Conservation (phyloP, 2,797 vertebrate species). For the Rhynchotus rufescens region DNA sequence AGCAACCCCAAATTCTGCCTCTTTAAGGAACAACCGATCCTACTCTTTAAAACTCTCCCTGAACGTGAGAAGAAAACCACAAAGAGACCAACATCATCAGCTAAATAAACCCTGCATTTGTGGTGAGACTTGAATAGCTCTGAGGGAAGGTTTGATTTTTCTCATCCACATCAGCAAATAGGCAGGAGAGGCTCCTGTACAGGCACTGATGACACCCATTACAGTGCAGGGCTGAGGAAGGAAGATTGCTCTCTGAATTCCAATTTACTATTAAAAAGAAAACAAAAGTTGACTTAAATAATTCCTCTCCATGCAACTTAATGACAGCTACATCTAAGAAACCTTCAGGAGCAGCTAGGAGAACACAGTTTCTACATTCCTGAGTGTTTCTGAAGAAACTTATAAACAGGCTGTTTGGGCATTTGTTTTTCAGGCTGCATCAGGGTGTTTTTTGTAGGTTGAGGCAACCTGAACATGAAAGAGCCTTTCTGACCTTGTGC, state of each 20-base stretch:
- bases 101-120: not conserved
- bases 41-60: not conserved
- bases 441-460: not conserved
- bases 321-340: not conserved
- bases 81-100: not conserved
- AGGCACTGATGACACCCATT: accelerated
- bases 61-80: accelerated
- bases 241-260: not conserved
- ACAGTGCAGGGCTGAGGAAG: accelerated
- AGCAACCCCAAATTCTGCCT: not conserved
- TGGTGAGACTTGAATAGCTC: not conserved
- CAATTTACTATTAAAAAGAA: not conserved
- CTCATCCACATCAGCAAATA: not conserved
- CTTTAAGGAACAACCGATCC: not conserved
- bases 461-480: not conserved
- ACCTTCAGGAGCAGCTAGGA: not conserved
- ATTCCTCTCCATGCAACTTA: not conserved
- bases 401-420: not conserved
- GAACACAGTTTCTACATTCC: not conserved
- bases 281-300: not conserved
- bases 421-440: not conserved
- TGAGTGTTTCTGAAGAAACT: not conserved
- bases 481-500: not conserved
- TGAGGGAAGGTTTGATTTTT: too few species aligned
- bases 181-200: not conserved